These are phyloP conservation scores for Adela reaumurella DNA, from an alignment of 2,888 invertebrate genomes.

Conservation along the genomic window DNA sequence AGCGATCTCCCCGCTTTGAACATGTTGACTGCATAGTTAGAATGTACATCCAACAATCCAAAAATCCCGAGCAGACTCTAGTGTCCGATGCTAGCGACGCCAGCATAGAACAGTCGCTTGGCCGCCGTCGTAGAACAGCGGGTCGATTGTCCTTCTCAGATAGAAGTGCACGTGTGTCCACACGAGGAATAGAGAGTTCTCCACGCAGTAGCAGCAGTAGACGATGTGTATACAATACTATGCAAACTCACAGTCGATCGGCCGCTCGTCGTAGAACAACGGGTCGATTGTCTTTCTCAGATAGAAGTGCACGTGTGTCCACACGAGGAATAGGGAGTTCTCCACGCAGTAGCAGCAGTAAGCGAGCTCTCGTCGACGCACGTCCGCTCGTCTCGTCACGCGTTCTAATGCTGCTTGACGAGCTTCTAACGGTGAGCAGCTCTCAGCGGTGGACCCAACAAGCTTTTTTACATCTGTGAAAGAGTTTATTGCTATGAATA, in stretches of 20 bases:
- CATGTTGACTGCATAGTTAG: too few relatives aligned
- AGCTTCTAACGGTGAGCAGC: conserved; percentile 21
- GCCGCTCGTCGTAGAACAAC: conserved; percentile 6
- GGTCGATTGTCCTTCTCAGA: conserved; percentile 59
- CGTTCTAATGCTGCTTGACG: conserved; percentile 19
- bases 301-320: conserved; percentile 73
- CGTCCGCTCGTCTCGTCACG: conserved; percentile 16
- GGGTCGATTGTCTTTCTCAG: conserved; percentile 59
- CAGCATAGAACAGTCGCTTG: neutral
- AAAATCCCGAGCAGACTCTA: too few relatives aligned
- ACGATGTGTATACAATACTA: too few relatives aligned
- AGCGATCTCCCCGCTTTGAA: too few relatives aligned
- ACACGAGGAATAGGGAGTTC: conserved; percentile 69
- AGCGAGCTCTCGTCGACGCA: conserved; percentile 52
- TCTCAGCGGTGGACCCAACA: conserved; percentile 17
- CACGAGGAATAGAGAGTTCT: conserved; percentile 68
- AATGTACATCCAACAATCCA: too few relatives aligned
- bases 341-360: conserved; percentile 66
- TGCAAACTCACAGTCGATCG: neutral
- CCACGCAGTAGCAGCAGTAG: conserved; percentile 44
- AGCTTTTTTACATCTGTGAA: conserved; percentile 58
- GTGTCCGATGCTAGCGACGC: too few relatives aligned
- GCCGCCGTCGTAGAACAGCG: conserved; percentile 10
- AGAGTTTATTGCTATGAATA: too few relatives aligned
- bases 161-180: conserved; percentile 76